Conservation (phyloP, 1,140 invertebrate genomes). For the Formica selysi region DNA sequence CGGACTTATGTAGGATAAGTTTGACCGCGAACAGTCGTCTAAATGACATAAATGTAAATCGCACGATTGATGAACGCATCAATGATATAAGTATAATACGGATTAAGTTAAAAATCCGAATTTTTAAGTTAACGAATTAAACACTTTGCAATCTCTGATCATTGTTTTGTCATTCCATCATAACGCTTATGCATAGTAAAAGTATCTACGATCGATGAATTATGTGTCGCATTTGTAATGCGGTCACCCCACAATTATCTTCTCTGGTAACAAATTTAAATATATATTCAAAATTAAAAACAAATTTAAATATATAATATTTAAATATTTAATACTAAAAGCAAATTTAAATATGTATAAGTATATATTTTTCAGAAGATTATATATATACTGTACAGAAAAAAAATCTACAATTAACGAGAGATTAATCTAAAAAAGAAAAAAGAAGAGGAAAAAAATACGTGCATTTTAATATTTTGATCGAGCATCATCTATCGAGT, state of each 20-base stretch:
- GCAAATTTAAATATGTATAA: neutral
- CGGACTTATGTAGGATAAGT: conserved; percentile 6
- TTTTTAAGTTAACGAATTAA: neutral
- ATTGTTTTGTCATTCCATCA: neutral
- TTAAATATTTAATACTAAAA: too few relatives aligned
- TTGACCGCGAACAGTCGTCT: neutral
- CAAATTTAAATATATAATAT: too few relatives aligned
- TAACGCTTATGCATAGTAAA: neutral
- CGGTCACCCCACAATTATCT: neutral
- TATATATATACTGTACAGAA: neutral
- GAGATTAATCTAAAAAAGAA: neutral
- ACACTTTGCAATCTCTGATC: neutral
- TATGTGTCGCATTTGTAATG: neutral
- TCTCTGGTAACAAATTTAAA: neutral
- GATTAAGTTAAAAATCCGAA: too few relatives aligned
- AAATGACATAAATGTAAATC: conserved; percentile 3
- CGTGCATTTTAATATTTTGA: neutral
- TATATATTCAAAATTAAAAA: neutral
- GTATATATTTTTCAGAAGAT: neutral
- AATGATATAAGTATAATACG: too few relatives aligned
- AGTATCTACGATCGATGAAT: neutral
- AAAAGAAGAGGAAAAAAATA: neutral
- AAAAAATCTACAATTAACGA: neutral
- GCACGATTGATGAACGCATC: neutral
- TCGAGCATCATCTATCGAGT: neutral